These are phyloP conservation scores for Asobara japonica DNA, from an alignment of 1,140 invertebrate species.

Conservation along the genomic window DNA sequence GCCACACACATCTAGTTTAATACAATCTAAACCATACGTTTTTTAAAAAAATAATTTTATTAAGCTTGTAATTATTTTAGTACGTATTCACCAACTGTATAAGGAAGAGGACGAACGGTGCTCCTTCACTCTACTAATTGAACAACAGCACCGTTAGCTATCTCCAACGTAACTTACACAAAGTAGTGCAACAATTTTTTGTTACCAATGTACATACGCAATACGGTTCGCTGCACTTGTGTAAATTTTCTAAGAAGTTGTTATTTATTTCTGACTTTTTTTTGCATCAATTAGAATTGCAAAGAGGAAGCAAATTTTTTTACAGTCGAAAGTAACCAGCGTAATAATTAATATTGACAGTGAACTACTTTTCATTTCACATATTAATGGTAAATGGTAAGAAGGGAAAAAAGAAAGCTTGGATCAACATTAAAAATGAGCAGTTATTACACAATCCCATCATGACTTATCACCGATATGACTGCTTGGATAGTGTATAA, in stretches of 20 bases:
- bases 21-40: neutral
- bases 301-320: neutral
- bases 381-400: too few species aligned
- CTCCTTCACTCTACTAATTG: conserved; percentile 11
- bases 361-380: neutral
- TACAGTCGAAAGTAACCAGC: neutral
- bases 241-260: conserved; percentile 1
- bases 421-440: too few species aligned
- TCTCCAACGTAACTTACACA: neutral
- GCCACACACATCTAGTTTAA: neutral
- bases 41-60: conserved; percentile 3
- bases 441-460: too few species aligned
- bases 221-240: conserved; percentile 3
- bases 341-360: neutral
- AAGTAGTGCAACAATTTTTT: conserved; percentile 16
- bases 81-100: neutral
- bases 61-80: conserved; percentile 6
- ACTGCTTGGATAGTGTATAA: neutral
- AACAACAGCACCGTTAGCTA: neutral
- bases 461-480: neutral
- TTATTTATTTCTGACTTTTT: too few species aligned
- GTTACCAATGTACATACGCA: neutral
- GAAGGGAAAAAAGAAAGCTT: neutral
- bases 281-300: neutral
- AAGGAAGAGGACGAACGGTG: conserved; percentile 9